Evolutionary conservation across 2,797 vertebrate genomes (phyloP).

Genomic region (Discoglossus pictus): DNA sequence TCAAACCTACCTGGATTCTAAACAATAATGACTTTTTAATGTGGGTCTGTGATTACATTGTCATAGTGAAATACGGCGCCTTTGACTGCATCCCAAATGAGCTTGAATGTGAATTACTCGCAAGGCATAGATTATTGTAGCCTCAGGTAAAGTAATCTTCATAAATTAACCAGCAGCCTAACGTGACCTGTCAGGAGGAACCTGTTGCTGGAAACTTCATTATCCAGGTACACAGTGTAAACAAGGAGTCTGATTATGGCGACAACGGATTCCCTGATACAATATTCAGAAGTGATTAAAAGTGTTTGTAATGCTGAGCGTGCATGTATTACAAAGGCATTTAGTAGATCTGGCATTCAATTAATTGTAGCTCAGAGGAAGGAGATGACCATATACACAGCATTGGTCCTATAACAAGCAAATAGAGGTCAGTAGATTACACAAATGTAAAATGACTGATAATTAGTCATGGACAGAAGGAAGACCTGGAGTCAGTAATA

Average conservation of each 20-base stretch:
- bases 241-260: conserved; percentile 63
- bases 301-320: too few relatives aligned
- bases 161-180: conserved; percentile 99
- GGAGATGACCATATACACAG: too few relatives aligned
- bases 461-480: too few relatives aligned
- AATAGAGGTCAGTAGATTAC: too few relatives aligned
- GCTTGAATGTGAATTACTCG: conserved; percentile 87
- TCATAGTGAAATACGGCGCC: conserved; percentile 93
- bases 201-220: conserved; percentile 71
- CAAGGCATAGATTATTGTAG: conserved; percentile 79
- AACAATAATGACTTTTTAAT: conserved; percentile 99
- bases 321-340: too few relatives aligned
- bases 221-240: conserved; percentile 66
- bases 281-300: conserved; percentile 50
- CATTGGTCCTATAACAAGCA: too few relatives aligned
- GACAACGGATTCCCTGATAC: conserved; percentile 58
- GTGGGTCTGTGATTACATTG: conserved; percentile 99
- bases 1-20: conserved; percentile 91
- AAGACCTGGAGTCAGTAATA: too few relatives aligned
- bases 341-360: too few relatives aligned
- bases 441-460: too few relatives aligned
- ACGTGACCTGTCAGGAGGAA: conserved; percentile 80
- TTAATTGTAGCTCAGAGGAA: too few relatives aligned
- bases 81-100: conserved; percentile 88
- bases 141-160: conserved; percentile 93